A percentile compares a stretch with the other conserved stretches of the same genome.
Conservation (phyloP, 1,140 invertebrate genomes). For the Drosophila melanica region DNA sequence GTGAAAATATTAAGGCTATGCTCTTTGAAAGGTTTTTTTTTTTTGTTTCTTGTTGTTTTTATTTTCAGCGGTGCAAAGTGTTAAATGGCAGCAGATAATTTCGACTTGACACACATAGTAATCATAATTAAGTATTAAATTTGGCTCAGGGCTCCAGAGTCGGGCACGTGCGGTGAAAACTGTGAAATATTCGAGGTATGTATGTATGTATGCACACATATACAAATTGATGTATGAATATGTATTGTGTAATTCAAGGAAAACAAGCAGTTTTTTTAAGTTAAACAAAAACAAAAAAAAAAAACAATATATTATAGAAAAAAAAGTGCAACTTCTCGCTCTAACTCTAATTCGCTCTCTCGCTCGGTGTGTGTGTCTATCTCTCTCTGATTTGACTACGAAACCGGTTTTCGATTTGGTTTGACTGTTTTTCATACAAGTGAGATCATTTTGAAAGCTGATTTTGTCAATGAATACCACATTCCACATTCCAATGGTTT, state of each 20-base stretch:
- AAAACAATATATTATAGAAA: too few species aligned
- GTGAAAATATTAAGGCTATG: constrained; percentile 76
- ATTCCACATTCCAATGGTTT: constrained; percentile 76
- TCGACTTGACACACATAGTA: constrained; percentile 69
- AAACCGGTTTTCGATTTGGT: constrained; percentile 85
- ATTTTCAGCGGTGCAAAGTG: constrained; percentile 56
- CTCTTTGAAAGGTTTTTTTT: constrained; percentile 49
- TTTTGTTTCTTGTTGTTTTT: constrained; percentile 32
- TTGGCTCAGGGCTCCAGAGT: constrained; percentile 34
- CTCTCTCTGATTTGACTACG: constrained; percentile 77
- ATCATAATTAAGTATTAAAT: constrained; percentile 74
- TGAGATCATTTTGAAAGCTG: constrained; percentile 85
- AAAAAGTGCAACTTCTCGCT: constrained; percentile 33
- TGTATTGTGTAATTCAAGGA: constrained; percentile 37
- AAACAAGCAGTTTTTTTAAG: constrained; percentile 44
- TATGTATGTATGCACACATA: constrained; percentile 23
- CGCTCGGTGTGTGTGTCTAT: constrained; percentile 37
- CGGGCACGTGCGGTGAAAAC: constrained; percentile 63
- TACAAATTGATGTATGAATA: too few species aligned
- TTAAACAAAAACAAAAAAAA: neutral
- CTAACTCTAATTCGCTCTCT: neutral
- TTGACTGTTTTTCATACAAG: constrained; percentile 84
- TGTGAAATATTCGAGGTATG: constrained; percentile 33
- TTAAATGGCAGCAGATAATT: constrained; percentile 68
- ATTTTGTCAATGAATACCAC: constrained; percentile 84